Base-by-base conservation (phyloP, 2,113 vertebrate species). In the Rhea americana region DNA sequence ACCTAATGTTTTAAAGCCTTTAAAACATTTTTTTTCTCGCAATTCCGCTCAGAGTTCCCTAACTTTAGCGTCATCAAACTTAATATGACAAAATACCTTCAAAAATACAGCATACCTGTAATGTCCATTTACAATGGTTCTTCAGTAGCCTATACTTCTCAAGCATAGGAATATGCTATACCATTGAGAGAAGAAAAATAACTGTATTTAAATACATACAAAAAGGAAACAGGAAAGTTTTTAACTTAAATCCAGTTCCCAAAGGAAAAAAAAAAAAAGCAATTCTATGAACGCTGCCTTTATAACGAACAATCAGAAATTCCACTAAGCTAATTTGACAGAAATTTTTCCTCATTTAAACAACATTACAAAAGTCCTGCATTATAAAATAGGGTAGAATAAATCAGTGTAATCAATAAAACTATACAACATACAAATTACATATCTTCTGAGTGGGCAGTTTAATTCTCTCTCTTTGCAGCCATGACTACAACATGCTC, bases 301-400 rank as follows among this genome's bases (percentile, higher is more conserved):
- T 98, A 98, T 98, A 98, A 99, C 98, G 98, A 99, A 99, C 98
- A 98, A 98, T 98, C 98, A 98, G 98, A 98, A 98, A 99, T 98
- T 99, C 98, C 98, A 99, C 98, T 98, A 99, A 98, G 98, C 99
- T 98, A 99, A 98, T 98, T 99, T 97, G 98, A 98, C 98, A 98
- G 98, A 98, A 98, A 97, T 98, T 98, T 98, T 98, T 99, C 98
- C 98, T 98, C 98, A 98, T 98, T 99, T 99, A 98, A 99, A 99
- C 98, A 99, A 99, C 98, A 98, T 99, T 99, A 99, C 99, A 99
- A 99, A 99, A 99, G 98, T 99, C 99, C 99, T 99, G 99, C 99
- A 98, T 99, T 99, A 99, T 98, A 99, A 99, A 99, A 99, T 99
- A 99, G 99, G 99, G 99, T 99, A 99, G 99, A 98, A 98, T 99